Conservation (phyloP, 2,113 vertebrate genomes). For the Ceuthmochares aereus region DNA sequence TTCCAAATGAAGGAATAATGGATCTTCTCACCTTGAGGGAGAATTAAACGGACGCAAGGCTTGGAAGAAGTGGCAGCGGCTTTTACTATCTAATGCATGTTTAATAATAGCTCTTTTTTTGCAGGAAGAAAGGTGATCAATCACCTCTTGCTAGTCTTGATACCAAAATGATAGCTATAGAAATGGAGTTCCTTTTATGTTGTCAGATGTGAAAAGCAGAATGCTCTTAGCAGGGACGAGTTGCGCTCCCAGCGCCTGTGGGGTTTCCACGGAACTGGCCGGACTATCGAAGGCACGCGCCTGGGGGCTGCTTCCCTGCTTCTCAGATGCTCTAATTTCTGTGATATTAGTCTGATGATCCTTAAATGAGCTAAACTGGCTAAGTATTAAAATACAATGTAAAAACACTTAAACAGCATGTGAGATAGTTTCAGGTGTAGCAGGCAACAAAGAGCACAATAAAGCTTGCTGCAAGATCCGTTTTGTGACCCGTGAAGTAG, state of each 20-base stretch:
- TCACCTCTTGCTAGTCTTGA: neutral
- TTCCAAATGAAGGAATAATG: neutral
- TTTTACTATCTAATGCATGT: neutral
- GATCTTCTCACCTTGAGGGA: neutral
- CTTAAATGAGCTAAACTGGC: neutral
- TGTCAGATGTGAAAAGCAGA: neutral
- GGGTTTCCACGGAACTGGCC: neutral
- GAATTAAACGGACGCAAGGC: neutral
- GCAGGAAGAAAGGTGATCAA: neutral
- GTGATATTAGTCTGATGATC: neutral
- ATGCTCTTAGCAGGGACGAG: neutral
- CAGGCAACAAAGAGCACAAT: neutral
- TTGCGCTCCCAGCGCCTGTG: neutral
- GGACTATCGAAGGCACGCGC: neutral
- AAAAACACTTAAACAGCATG: neutral
- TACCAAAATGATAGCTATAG: neutral
- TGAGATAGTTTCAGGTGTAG: neutral
- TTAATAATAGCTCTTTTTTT: neutral
- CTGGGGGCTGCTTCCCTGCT: neutral
- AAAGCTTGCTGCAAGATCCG: neutral
- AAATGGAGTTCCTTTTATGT: neutral
- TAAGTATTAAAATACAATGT: neutral
- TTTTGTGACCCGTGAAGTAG: neutral
- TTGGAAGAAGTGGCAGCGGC: neutral
- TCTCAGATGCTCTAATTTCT: neutral